A percentile compares a stretch with the other conserved stretches of the same genome.
phyloP scores from a whole-genome alignment of 1,140 invertebrate genomes.

The Drosophila oshimai region DNA sequence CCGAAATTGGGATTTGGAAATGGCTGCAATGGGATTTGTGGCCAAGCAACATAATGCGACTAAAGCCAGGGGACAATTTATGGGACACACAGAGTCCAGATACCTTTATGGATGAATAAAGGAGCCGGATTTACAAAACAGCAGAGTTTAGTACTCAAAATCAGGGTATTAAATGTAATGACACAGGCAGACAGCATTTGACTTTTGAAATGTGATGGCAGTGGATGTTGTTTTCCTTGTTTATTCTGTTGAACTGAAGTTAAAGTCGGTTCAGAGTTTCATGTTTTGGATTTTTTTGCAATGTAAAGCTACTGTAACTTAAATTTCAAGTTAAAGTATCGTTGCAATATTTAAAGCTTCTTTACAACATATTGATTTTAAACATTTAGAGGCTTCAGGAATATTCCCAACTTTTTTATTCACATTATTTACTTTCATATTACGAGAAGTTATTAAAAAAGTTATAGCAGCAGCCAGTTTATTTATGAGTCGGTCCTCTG shows the following conservation, averaged over 20 bases:
- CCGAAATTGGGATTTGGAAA: background rate
- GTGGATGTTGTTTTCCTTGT: background rate
- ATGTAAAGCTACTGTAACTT: no score
- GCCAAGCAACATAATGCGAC: conserved; percentile 1
- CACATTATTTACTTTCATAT: no score
- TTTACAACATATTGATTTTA: background rate
- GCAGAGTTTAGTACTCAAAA: background rate
- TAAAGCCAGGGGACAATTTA: background rate
- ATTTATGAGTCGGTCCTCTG: background rate
- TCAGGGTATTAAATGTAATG: background rate
- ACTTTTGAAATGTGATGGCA: background rate
- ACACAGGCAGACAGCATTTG: background rate
- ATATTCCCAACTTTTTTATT: background rate
- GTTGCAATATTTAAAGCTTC: no score
- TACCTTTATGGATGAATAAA: background rate
- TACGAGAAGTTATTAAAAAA: background rate
- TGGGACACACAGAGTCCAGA: background rate
- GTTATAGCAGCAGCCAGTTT: background rate
- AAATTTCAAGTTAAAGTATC: no score
- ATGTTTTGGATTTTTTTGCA: no score
- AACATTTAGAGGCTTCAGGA: background rate
- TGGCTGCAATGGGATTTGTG: background rate
- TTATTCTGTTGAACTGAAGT: no score
- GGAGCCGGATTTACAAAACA: background rate
- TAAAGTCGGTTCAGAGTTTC: no score